Percentiles rank a stretch among this genome's conserved stretches.
Conservation (phyloP, 30 jellyfish, hydroid and myxozoan species). For the Cassiopea andromeda region DNA sequence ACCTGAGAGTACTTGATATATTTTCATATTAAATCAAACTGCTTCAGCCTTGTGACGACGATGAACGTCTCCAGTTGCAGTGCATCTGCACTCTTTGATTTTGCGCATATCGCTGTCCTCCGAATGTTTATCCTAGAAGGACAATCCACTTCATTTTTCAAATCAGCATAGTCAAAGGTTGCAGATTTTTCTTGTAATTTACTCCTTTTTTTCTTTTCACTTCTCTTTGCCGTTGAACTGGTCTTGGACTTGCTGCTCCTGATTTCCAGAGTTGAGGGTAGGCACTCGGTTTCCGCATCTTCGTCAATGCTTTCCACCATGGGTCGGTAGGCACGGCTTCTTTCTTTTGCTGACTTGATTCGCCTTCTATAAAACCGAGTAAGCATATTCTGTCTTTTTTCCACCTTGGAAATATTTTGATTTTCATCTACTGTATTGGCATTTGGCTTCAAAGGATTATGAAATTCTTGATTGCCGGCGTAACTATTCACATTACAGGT, state of each 20-base stretch:
- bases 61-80: slow-evolving; percentile 61
- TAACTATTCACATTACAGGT: too few relatives aligned
- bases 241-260: neutral
- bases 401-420: neutral
- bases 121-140: slow-evolving; percentile 43
- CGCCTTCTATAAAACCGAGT: slow-evolving; percentile 11
- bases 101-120: slow-evolving; percentile 64
- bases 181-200: slow-evolving; percentile 51
- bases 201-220: slow-evolving; percentile 6
- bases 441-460: neutral
- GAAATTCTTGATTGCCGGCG: neutral
- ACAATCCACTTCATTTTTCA: slow-evolving; percentile 45
- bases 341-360: slow-evolving; percentile 1
- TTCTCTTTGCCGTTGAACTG: neutral
- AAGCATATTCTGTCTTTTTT: neutral
- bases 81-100: slow-evolving; percentile 62
- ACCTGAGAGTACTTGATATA: too few relatives aligned
- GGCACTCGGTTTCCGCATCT: slow-evolving; percentile 11
- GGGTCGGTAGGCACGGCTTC: slow-evolving; percentile 22
- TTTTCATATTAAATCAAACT: slow-evolving; percentile 47
- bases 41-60: slow-evolving; percentile 68
- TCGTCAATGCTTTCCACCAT: slow-evolving; percentile 23
- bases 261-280: neutral
- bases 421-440: neutral
- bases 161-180: slow-evolving; percentile 62